Base-by-base conservation (phyloP, 37 sponge, comb jelly and placozoan genomes). In the Tethya wilhelma region DNA sequence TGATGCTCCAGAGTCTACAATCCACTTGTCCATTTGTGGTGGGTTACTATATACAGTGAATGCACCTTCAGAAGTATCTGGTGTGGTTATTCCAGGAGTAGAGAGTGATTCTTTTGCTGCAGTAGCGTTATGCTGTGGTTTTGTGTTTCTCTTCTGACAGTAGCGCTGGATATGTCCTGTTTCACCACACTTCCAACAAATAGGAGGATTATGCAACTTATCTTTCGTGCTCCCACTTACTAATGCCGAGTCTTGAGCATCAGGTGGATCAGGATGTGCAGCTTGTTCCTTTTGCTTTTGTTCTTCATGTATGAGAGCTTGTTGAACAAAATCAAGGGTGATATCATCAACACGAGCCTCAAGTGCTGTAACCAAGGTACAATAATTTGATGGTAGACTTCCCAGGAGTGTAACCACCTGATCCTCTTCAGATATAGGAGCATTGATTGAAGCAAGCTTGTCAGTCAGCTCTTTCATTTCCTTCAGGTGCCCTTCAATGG, bases 381-480 rank as follows among this genome's bases (percentile, higher is more conserved):
- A 74, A 32, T 38, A 88, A 36, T 32, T 23, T 4, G 34, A 8
- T 33, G 82, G 88, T 43, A 88, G 55, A 53, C 77, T 88, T 57
- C 76, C 71, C 37, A 88, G 56, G 0, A 88, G 82, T 26, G 71
- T 88, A 17, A 88, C 77, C 0, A 76, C 88, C 29, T 81, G 77
- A 34, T 81, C 71, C 76, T 81, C 82, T 30, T 88, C 82, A 17
- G 82, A 68, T 2, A 88, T 75, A 2, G 78, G 78, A 40, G 71
- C 66, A 44, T 63, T 63, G 41, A 89, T 82, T n/a, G 89, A 39
- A 43, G 77, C 79, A 33, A 89, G 73, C 39, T 32, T 69, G 59
- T 89, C 83, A 11, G 83, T 78, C 7, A 89, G 20, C 41, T 89
- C 89, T 29, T 89, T 89, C 74, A 89, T 81, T 3, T 58, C 33